Percentiles rank a stretch among this genome's conserved stretches.
Conservation (phyloP, 2,113 vertebrate species). For the Cyanoliseus patagonus region DNA sequence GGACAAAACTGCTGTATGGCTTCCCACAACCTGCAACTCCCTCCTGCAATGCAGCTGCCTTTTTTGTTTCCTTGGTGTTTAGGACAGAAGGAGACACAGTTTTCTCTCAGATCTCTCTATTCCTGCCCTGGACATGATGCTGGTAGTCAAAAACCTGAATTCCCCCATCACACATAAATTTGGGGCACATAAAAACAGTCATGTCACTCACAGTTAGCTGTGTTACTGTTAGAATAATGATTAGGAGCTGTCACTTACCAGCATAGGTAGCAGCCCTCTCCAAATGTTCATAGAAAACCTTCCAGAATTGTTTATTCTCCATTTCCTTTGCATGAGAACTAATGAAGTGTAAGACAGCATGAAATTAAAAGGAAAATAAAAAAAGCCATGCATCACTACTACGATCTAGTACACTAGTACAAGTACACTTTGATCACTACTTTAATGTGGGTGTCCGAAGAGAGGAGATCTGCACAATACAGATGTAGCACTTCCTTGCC, state of each 20-base stretch:
- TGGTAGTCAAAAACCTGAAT: neutral
- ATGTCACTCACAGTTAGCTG: neutral
- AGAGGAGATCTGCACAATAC: neutral
- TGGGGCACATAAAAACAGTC: neutral
- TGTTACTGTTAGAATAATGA: neutral
- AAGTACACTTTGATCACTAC: neutral
- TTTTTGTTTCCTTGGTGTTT: neutral
- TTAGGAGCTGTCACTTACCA: constrained; percentile 60
- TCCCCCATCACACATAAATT: neutral
- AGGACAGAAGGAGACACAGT: neutral
- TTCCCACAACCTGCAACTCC: neutral
- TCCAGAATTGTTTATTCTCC: constrained; percentile 97
- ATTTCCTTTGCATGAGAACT: constrained; percentile 92
- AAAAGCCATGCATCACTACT: neutral
- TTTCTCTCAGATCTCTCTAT: neutral
- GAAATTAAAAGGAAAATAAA: neutral
- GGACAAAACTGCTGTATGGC: neutral
- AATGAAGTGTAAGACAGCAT: constrained; percentile 22
- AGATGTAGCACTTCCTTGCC: neutral
- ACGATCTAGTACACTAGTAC: neutral
- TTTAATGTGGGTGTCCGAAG: neutral
- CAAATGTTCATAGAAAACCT: constrained; percentile 88
- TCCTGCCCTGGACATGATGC: neutral
- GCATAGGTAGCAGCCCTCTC: constrained; percentile 84
- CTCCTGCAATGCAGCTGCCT: neutral